Percentiles rank a stretch among this genome's conserved stretches.
These are phyloP conservation scores for Andrena flavipes DNA, from an alignment of 2,888 invertebrate species.

Conservation along the genomic window DNA sequence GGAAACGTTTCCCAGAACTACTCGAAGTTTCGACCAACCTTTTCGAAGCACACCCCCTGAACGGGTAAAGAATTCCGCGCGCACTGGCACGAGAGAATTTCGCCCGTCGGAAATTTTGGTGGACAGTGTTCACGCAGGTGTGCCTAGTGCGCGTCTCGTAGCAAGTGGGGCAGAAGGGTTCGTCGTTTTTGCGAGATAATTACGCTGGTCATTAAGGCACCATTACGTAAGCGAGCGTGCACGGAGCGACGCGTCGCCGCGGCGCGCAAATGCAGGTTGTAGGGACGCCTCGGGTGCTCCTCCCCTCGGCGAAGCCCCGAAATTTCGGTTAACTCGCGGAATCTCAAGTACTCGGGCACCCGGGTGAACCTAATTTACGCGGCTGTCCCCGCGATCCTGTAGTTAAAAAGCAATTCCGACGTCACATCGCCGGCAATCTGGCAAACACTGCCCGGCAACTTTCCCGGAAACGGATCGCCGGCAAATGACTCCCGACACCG, in stretches of 20 bases:
- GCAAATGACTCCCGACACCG: constrained; percentile 15
- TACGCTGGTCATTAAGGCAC: constrained; percentile 53
- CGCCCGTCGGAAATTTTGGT: neutral
- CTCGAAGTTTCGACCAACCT: no score
- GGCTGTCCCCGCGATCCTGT: constrained; percentile 46
- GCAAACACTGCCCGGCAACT: constrained; percentile 37
- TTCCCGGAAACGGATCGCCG: constrained; percentile 30
- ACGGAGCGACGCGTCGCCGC: neutral
- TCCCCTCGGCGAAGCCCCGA: constrained; percentile 4
- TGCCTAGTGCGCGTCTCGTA: neutral
- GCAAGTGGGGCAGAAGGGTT: constrained; percentile 2
- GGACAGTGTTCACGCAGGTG: constrained; percentile 9
- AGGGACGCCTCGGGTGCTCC: neutral
- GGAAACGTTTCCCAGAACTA: neutral
- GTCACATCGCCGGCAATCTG: constrained; percentile 54
- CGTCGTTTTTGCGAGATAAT: constrained; percentile 47
- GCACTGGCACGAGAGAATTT: constrained; percentile 27
- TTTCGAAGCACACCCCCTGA: no score
- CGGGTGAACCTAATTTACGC: constrained; percentile 52
- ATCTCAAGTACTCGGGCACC: constrained; percentile 35
- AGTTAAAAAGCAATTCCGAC: constrained; percentile 55
- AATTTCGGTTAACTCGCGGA: constrained; percentile 54
- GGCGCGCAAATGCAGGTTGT: constrained; percentile 5
- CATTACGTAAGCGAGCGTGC: constrained; percentile 17
- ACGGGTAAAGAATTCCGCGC: neutral